Conservation (phyloP, 2,888 invertebrate genomes). For the Ariolimax columbianus region DNA sequence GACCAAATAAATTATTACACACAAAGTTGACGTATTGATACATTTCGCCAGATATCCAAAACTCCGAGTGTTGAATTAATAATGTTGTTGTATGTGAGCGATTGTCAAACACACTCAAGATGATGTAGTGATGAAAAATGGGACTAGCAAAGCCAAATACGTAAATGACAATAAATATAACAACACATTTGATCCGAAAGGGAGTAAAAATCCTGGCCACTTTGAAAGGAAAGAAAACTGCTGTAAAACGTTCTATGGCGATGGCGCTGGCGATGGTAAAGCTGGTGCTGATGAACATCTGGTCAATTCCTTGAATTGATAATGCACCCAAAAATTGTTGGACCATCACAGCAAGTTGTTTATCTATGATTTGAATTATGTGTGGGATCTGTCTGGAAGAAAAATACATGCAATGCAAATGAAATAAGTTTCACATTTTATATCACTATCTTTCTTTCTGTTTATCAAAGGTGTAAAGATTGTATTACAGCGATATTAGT, state of each 20-base stretch:
- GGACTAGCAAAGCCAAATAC: not conserved
- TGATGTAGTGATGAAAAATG: not conserved
- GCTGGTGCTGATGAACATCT: not conserved
- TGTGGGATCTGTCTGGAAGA: slow-evolving; percentile 1
- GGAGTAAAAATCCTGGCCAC: slow-evolving; percentile 9
- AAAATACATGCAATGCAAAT: no score
- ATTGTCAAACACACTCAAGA: not conserved
- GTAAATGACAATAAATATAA: not conserved
- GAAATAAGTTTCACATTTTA: no score
- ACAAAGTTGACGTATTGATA: not conserved
- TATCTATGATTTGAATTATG: not conserved
- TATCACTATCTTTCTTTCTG: no score
- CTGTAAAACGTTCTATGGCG: slow-evolving; percentile 14
- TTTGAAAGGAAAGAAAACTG: slow-evolving; percentile 36
- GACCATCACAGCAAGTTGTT: not conserved
- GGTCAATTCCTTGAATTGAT: not conserved
- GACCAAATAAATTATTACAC: not conserved
- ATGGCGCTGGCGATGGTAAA: not conserved
- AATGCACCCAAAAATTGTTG: not conserved
- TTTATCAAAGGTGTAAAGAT: no score
- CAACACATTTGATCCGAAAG: not conserved
- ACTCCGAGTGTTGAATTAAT: not conserved
- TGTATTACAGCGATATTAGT: no score
- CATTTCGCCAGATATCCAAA: not conserved
- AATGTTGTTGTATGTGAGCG: not conserved